Base-by-base conservation (phyloP, 1,140 invertebrate genomes). In the Temnothorax curvispinosus region DNA sequence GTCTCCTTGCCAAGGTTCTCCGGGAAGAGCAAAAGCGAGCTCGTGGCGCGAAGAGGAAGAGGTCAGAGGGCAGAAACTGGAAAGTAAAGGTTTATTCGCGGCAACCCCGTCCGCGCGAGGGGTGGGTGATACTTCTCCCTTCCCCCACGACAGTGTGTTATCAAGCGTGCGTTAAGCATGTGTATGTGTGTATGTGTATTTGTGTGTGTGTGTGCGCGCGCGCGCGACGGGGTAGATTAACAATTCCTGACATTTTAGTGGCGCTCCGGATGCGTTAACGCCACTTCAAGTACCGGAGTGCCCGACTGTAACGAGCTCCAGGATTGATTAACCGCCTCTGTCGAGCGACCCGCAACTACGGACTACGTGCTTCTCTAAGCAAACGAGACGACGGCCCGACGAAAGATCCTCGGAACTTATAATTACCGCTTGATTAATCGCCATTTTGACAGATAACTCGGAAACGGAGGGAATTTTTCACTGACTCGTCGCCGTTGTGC, bases 301-400 rank as follows among this genome's bases (percentile, higher is more conserved):
- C 65, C 67, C 88, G 87, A 87, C 86, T 87, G 76, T 92, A 94
- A 93, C 89, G 92, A 93, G 91, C 90, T 84, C 71, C 84, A 85
- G 80, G 93, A 94, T 94, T 93, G 93, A 94, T 94, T 93, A 93
- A 94, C 89, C 90, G 87, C 87, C 87, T 76, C 85, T 74, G 90
- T 86, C 58, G 87, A 76, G 81, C 81, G 77, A 87, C 87, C 60
- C 60, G 77, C 89, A 58, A 69, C 75, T 62, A 78, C 78, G 76
- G 72, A 71, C 84, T 71, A 82, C 85, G 89, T 78, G 85, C 69
- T 64, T 65, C 72, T 89, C 75, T 62, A 81, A 87, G 86, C 78
- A 90, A 90, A 90, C 89, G 89, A 90, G 88, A 82, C 90, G 84
- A 89, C 90, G 85, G 88, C 85, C 60, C 86, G 89, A 87, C 84